Evolutionary conservation across 2,797 vertebrate species (phyloP), one percentile per base, ranked within the genome.

Genomic region (Odontamblyopus rebecca): DNA sequence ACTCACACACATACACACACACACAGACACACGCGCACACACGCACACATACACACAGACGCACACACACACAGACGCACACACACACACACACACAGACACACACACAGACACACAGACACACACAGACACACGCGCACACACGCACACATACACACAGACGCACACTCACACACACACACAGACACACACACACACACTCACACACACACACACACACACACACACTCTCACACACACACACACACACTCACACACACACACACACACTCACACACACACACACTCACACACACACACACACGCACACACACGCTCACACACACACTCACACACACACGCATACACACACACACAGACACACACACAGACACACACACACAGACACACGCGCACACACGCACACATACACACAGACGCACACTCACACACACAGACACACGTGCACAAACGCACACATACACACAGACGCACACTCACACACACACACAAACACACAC

Each of bases 301-400:
- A 50, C 50, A 51, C 30, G 35, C 38, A 78, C 66, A 60, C 9
- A 16, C 9, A 50, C 85, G n/a, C n/a, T n/a, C n/a, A n/a, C n/a
- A n/a, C n/a, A 75, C 60, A n/a, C 50, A 56, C 30, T 41, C 27
- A 73, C 73, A 50, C 50, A 51, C 30, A 41, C 38, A 78, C 66
- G 56, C 9, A 16, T 3, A 50, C 73, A 50, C 50, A 51, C 30
- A 41, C 38, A 78, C 66, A 60, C 9, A 16, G 3, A 23, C 23
- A 23, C 23, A 23, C 23, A 23, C 23, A 23, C 23, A 76, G 56
- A n/a, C 50, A 54, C 30, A 50, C 27, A 73, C 72, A 48, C 60
- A n/a, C 50, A 54, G 27, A 50, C 27, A 73, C 73, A 48, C 85
- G 75, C 60, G 18, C 50, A 54, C 30, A 50, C 27, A 50, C 85